Base-by-base conservation (phyloP, 2,797 vertebrate species). In the Fistularia tabacaria region DNA sequence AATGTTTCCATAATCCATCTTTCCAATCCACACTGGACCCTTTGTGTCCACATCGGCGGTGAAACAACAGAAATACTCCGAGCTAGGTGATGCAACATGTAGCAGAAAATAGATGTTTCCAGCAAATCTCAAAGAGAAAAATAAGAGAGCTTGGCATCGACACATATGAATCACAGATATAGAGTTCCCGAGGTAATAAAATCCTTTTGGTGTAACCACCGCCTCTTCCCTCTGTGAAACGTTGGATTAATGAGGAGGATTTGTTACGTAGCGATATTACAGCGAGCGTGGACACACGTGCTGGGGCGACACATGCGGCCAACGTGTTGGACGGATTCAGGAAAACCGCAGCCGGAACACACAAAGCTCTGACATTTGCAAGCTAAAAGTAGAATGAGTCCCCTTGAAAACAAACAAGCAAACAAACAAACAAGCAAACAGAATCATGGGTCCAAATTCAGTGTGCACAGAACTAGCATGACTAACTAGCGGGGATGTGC, bases 401-500 rank as follows among this genome's bases (percentile, higher is more conserved):
- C n/a, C n/a, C n/a, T n/a, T n/a, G n/a, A n/a, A n/a, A n/a, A n/a
- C n/a, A 71, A 66, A 56, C 51, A 71, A 80, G 69, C 62, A 62
- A 59, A 44, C 39, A 42, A n/a, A n/a, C n/a, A 71, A 66, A 56
- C 51, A 71, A 80, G 69, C 62, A 62, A 59, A 44, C 39, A 42
- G 38, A 44, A 62, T 69, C 72, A 59, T 54, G 75, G 74, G 73
- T 76, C 65, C 79, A 74, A 73, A 73, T 14, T 47, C 78, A 60
- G 80, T 80, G 75, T 81, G 76, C 61, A 70, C 58, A 46, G 64
- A 79, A 73, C 52, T 77, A 76, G 76, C 73, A 62, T 71, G 76
- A 80, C 74, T 80, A 81, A 85, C 81, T 79, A 75, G 74, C 72
- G 81, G 81, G 85, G 81, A 82, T 82, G 82, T 80, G 77, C 51